Evolutionary conservation across 2,888 invertebrate genomes (phyloP).

Genomic region (Carabus problematicus): DNA sequence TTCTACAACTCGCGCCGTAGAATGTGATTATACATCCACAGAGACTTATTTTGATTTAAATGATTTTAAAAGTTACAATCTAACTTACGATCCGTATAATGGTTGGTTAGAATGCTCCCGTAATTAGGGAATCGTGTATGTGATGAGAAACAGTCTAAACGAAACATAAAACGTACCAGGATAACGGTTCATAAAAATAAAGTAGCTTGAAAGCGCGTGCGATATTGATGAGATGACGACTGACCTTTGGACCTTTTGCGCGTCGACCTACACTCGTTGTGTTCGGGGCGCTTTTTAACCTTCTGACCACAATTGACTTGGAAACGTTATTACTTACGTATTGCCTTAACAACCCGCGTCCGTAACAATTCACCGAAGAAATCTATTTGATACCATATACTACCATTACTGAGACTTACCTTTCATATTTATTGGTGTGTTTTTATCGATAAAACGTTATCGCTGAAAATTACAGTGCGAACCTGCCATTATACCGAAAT

Average conservation of each 20-base stretch:
- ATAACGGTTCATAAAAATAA: slow-evolving; percentile 20
- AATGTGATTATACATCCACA: slow-evolving; percentile 11
- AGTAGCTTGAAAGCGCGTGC: not conserved
- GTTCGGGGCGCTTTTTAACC: too few species aligned
- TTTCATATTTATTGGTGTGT: too few species aligned
- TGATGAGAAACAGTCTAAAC: slow-evolving; percentile 10
- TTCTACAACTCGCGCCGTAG: slow-evolving; percentile 4
- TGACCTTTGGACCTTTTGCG: not conserved
- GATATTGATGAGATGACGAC: not conserved
- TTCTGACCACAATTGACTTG: too few species aligned
- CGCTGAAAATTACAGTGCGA: too few species aligned
- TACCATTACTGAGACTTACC: too few species aligned
- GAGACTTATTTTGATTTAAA: not conserved
- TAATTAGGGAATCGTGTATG: slow-evolving; percentile 12
- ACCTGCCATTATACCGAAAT: too few species aligned
- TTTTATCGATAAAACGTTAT: too few species aligned
- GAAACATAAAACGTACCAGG: slow-evolving; percentile 15
- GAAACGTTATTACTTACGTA: too few species aligned
- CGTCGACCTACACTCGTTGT: too few species aligned
- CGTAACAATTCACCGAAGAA: too few species aligned
- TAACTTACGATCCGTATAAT: not conserved
- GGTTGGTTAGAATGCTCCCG: not conserved
- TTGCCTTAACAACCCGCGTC: too few species aligned
- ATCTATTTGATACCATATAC: too few species aligned
- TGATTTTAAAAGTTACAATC: not conserved